These are phyloP conservation scores for Tokudaia tokunoshimensis DNA, from an alignment of 2,797 vertebrate genomes.

Conservation along the genomic window DNA sequence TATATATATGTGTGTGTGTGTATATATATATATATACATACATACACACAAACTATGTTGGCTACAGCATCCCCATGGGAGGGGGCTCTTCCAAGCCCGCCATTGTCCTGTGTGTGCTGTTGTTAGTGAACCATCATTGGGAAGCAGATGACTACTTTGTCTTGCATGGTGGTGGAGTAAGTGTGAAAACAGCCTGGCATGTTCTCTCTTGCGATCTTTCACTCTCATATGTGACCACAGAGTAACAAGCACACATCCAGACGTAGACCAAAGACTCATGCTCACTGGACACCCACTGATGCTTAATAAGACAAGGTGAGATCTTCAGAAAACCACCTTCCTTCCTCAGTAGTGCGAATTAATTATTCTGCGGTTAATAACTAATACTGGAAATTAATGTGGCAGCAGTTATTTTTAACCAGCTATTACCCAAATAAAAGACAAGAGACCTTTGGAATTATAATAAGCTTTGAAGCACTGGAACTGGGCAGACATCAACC, in stretches of 20 bases:
- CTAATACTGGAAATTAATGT: neutral
- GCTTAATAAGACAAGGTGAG: neutral
- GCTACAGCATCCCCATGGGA: neutral
- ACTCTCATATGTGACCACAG: neutral
- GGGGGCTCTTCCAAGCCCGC: neutral
- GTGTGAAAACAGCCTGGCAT: neutral
- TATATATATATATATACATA: too few relatives aligned
- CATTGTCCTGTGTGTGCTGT: neutral
- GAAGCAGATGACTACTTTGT: neutral
- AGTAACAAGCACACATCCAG: neutral
- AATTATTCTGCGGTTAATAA: neutral
- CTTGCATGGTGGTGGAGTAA: slow-evolving; percentile 1
- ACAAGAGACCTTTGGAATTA: neutral
- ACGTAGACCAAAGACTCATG: neutral
- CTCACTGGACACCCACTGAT: neutral
- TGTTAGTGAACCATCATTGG: too few relatives aligned
- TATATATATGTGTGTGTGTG: too few relatives aligned
- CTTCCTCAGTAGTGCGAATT: neutral
- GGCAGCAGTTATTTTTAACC: neutral
- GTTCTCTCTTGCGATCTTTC: slow-evolving; percentile 11
- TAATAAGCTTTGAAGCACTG: neutral
- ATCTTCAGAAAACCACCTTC: neutral
- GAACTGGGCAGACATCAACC: neutral
- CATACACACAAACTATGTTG: neutral
- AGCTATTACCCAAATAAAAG: neutral